Evolutionary conservation across 2,888 invertebrate genomes (phyloP), one percentile per base, ranked within the genome.

Genomic region (Conops quadrifasciatus): DNA sequence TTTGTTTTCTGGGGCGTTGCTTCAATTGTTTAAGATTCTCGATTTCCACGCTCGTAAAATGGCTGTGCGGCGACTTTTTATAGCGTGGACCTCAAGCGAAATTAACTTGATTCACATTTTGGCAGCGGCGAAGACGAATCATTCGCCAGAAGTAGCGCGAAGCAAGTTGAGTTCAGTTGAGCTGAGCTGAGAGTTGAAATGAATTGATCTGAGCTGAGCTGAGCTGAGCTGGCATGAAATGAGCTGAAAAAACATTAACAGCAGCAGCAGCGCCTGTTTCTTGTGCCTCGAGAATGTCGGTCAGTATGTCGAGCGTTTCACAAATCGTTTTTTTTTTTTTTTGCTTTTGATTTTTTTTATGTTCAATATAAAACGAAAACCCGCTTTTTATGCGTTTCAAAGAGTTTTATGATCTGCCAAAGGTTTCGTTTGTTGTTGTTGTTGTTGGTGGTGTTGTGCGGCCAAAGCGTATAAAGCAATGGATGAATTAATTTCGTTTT

Each of bases 1-100:
- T 62, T 68, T 68, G 62, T 68, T 68, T 68, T 62, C 24, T 24
- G 49, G 62, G 49, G 68, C 62, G 68, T 68, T 58, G n/a, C 49
- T 36, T 51, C 9, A 36, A 49, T 13, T 62, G 21, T 49, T 36
- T 11, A 36, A 30, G 21, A 62, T 51, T 68, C 36, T 24, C 7
- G 51, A 49, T 60, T 62, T 68, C 21, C 15, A 19, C 19, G 67
- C 28, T 67, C 67, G 67, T 67, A 49, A 67, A 67, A 49, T 59
- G 58, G n/a, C 45, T 67, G 58, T 47, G 49, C 59, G 67, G 49
- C 59, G 67, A 59, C 59, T 59, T 47, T 60, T 43, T 67, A 11
- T 47, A 49, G 49, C 4, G 11, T 49, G 2, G 49, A 49, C 49
- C 19, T 3, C 36, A 9, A 9, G 36, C 36, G 9, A 36, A 36